Conservation (phyloP, 2,888 invertebrate genomes). For the Tridacna crocea region DNA sequence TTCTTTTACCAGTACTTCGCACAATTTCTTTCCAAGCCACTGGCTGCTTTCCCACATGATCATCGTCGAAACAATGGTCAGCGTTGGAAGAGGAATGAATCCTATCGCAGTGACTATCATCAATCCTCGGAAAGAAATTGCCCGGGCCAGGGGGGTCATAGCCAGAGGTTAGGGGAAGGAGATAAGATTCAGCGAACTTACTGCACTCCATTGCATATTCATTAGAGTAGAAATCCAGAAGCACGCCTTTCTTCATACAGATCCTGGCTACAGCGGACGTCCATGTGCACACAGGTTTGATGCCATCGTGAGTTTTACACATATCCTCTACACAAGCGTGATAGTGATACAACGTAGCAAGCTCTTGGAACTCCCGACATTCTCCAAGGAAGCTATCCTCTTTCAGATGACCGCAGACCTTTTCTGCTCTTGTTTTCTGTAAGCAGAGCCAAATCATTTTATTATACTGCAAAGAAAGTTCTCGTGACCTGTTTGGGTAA, state of each 20-base stretch:
- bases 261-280: conserved; percentile 32
- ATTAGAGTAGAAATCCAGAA: conserved; percentile 23
- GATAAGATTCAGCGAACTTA: conserved; percentile 10
- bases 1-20: no score
- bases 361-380: conserved; percentile 18
- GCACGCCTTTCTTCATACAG: conserved; percentile 18
- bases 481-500: no score
- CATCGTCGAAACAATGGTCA: no score
- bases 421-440: conserved; percentile 19
- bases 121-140: no score
- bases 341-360: background rate
- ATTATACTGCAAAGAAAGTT: no score
- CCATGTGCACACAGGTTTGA: conserved; percentile 43
- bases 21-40: no score
- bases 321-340: background rate
- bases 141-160: no score
- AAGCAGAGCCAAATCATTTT: background rate
- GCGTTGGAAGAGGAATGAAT: no score
- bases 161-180: no score
- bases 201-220: conserved; percentile 28
- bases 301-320: background rate
- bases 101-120: no score
- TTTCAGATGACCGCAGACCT: conserved; percentile 27
- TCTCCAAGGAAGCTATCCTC: conserved; percentile 11
- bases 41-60: no score